These are phyloP conservation scores for Hyposmocoma kahamanoa DNA, from an alignment of 1,140 invertebrate genomes.

Conservation along the genomic window DNA sequence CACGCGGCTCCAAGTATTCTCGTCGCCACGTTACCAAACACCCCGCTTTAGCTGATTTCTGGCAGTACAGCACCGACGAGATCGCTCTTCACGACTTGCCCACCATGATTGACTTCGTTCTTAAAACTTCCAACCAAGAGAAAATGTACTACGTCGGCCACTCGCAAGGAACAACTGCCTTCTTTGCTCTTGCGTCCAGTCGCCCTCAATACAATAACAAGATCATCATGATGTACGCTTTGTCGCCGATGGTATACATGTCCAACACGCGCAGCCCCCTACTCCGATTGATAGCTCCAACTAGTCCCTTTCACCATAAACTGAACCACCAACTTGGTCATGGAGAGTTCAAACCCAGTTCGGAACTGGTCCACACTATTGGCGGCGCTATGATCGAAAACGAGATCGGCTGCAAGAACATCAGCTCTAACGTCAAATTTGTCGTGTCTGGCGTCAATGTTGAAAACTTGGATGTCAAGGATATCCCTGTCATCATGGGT, in stretches of 20 bases:
- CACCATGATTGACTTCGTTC: slow-evolving; percentile 81
- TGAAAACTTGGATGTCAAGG: slow-evolving; percentile 65
- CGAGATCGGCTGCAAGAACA: slow-evolving; percentile 59
- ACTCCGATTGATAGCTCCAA: slow-evolving; percentile 57
- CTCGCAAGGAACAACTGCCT: slow-evolving; percentile 61
- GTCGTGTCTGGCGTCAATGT: slow-evolving; percentile 74
- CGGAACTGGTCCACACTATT: slow-evolving; percentile 64
- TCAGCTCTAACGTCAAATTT: slow-evolving; percentile 78
- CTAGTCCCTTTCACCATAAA: slow-evolving; percentile 73
- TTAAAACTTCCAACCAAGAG: slow-evolving; percentile 69
- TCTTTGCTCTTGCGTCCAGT: slow-evolving; percentile 73
- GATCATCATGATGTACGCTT: slow-evolving; percentile 76
- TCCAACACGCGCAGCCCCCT: slow-evolving; percentile 76
- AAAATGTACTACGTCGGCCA: slow-evolving; percentile 81
- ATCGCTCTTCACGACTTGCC: slow-evolving; percentile 84
- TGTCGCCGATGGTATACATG: slow-evolving; percentile 80
- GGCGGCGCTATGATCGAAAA: slow-evolving; percentile 73
- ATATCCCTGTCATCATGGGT: slow-evolving; percentile 81
- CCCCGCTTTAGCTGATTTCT: slow-evolving; percentile 64
- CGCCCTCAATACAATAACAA: slow-evolving; percentile 79
- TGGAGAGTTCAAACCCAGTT: slow-evolving; percentile 74
- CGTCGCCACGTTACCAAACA: slow-evolving; percentile 72
- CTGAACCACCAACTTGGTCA: slow-evolving; percentile 75
- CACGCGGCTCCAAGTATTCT: slow-evolving; percentile 82
- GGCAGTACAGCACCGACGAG: slow-evolving; percentile 79